Conservation (phyloP, 2,797 vertebrate genomes). For the Peromyscus eremicus region DNA sequence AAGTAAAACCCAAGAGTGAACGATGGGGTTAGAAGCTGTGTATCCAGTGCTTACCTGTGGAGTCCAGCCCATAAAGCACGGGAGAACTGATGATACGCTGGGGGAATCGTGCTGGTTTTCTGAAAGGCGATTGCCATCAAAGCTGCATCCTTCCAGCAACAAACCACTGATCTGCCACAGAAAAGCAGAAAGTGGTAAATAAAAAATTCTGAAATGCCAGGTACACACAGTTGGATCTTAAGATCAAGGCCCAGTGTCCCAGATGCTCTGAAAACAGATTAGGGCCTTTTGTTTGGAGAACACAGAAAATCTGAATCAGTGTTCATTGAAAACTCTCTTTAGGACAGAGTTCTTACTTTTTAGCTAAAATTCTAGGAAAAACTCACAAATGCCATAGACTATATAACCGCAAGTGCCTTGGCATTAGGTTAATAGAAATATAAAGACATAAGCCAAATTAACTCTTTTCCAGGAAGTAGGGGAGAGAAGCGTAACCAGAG, state of each 20-base stretch:
- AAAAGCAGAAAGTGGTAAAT: conserved; percentile 76
- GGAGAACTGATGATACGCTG: conserved; percentile 94
- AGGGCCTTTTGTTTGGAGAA: conserved; percentile 66
- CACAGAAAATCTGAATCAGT: conserved; percentile 58
- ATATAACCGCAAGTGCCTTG: conserved; percentile 65
- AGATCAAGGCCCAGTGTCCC: conserved; percentile 22
- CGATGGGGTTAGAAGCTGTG: conserved; percentile 65
- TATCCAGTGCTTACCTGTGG: conserved; percentile 91
- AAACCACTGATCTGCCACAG: conserved; percentile 93
- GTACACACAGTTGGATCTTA: conserved; percentile 41
- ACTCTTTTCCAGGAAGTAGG: not conserved
- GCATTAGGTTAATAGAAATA: conserved; percentile 79
- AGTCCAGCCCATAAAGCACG: conserved; percentile 98
- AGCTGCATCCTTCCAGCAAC: conserved; percentile 96
- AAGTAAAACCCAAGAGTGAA: conserved; percentile 65
- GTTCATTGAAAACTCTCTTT: conserved; percentile 66
- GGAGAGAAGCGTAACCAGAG: not conserved
- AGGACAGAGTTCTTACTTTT: conserved; percentile 70
- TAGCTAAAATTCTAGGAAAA: conserved; percentile 68
- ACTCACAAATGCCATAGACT: conserved; percentile 75
- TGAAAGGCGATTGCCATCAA: conserved; percentile 94
- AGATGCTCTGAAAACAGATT: conserved; percentile 78
- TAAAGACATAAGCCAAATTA: not conserved
- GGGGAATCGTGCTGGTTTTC: conserved; percentile 97
- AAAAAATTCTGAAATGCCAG: conserved; percentile 65